These are phyloP conservation scores for Epinotia brunnichana DNA, from an alignment of 2,888 invertebrate species.

Conservation along the genomic window DNA sequence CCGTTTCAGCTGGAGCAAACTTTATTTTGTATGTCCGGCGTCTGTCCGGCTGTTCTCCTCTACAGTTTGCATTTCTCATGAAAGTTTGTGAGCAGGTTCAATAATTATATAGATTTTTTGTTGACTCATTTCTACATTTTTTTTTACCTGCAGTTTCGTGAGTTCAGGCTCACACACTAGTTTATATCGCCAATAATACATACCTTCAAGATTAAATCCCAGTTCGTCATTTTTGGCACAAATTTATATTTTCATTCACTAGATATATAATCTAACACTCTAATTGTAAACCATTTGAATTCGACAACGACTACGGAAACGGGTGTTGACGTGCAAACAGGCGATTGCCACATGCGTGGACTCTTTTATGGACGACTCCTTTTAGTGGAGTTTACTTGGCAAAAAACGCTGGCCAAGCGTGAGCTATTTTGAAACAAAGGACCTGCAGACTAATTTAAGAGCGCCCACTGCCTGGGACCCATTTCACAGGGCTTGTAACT, in stretches of 20 bases:
- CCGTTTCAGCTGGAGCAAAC: too few species aligned
- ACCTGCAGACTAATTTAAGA: neutral
- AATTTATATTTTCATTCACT: slow-evolving; percentile 4
- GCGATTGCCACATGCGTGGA: slow-evolving; percentile 58
- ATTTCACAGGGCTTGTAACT: neutral
- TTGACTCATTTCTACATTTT: too few species aligned
- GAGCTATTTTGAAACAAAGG: neutral
- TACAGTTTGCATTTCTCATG: too few species aligned
- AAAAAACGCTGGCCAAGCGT: slow-evolving; percentile 59
- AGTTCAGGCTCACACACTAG: too few species aligned
- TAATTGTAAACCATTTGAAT: neutral
- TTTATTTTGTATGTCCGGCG: too few species aligned
- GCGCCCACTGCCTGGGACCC: neutral
- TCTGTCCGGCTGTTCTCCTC: too few species aligned
- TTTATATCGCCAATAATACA: neutral
- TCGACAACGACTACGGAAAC: slow-evolving; percentile 37
- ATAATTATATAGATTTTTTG: too few species aligned
- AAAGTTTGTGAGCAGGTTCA: too few species aligned
- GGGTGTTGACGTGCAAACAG: slow-evolving; percentile 52
- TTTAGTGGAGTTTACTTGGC: slow-evolving; percentile 67
- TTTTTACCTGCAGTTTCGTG: too few species aligned
- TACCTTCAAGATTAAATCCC: slow-evolving; percentile 20
- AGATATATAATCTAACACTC: neutral
- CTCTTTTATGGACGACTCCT: slow-evolving; percentile 65
- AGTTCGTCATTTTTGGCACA: slow-evolving; percentile 7